Base-by-base conservation (phyloP, 1,140 invertebrate species). In the Lasioglossum baleicum region DNA sequence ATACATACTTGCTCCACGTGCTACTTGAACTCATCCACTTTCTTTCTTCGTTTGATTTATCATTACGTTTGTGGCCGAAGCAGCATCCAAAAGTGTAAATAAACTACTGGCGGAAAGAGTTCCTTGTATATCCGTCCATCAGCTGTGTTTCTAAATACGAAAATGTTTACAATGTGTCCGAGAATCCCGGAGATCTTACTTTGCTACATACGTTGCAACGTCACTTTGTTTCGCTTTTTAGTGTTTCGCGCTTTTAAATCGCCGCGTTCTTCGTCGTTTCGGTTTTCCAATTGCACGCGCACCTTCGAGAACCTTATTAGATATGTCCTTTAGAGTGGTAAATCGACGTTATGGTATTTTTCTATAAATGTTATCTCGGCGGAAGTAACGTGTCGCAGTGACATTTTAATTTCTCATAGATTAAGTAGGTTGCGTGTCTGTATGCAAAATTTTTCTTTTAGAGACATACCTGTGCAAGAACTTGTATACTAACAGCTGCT, bases 11-110 rank as follows among this genome's bases (percentile, higher is more conserved):
- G 20, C 56, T 68, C 31, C 69, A 51, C 67, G 68, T 68, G 61
- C 67, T 72, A 35, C 44, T 65, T 13, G 35, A 20, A 48, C 53
- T 35, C 40, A 35, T 61, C 35, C 48, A 69, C 56, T 82, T 83
- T 83, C 64, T 82, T 75, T 61, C 42, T 48, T 61, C 56, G 66
- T 77, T 70, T 70, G 53, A 51, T 77, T 61, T 35, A 69, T 65
- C 65, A 60, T 68, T 60, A 58, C 17, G 65, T 40, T 68, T 60
- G 51, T 42, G 15, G 42, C 11, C 40, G 42, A 35, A 22, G 48
- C 26, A 60, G 26, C 56, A 22, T 42, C 15, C 17, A 70, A 77
- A 77, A 77, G 58, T 77, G 56, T 70, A 69, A 69, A 76, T 40
- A 70, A 68, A 77, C 66, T 48, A 61, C 67, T 42, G 75, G 56